Percentiles rank a stretch among this genome's conserved stretches.
These are phyloP conservation scores for Clitarchus hookeri DNA, from an alignment of 2,888 invertebrate genomes.

Conservation along the genomic window DNA sequence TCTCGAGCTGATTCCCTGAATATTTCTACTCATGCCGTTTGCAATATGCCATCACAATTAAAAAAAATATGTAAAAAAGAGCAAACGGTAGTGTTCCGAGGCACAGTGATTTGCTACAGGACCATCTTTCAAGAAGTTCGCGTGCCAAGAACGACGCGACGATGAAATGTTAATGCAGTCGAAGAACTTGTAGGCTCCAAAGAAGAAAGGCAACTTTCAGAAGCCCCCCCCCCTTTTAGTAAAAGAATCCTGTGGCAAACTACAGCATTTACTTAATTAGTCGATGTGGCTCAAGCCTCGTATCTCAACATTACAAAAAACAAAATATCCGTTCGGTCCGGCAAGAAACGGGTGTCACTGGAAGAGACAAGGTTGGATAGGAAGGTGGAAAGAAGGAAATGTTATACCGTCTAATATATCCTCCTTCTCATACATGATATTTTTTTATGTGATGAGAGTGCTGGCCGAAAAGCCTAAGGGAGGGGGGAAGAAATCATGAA, in stretches of 20 bases:
- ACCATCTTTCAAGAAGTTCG: neutral
- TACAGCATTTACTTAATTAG: neutral
- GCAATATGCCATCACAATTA: no score
- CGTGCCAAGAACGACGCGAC: neutral
- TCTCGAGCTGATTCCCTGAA: no score
- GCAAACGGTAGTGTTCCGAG: no score
- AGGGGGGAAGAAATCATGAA: neutral
- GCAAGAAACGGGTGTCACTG: neutral
- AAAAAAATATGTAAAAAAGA: no score
- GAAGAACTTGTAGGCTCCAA: neutral
- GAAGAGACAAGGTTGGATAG: neutral
- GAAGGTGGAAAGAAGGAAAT: neutral
- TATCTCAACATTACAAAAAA: neutral
- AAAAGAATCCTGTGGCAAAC: neutral
- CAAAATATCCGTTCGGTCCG: neutral
- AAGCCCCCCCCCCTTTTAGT: neutral
- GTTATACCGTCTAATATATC: neutral
- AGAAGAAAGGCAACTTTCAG: neutral
- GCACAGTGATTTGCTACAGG: no score
- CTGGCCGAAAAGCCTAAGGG: neutral
- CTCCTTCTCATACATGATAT: neutral
- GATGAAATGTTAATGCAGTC: neutral
- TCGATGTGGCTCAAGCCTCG: neutral
- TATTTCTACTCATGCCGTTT: no score
- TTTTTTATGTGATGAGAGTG: neutral